Percentiles rank a stretch among this genome's conserved stretches.
Evolutionary conservation across 2,797 vertebrate genomes (phyloP).

Genomic region (Hemibagrus guttatus): DNA sequence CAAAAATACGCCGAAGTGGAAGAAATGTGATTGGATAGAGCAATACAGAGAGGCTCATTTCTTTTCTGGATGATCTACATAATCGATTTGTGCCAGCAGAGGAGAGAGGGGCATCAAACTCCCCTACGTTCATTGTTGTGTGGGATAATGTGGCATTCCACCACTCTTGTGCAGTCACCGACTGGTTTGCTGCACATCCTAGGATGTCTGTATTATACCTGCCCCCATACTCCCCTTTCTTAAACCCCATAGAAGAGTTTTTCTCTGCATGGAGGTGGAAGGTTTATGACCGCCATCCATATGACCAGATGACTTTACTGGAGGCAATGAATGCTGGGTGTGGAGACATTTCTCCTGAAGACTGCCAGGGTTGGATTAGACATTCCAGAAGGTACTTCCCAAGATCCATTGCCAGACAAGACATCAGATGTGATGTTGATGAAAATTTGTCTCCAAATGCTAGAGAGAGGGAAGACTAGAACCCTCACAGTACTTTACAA

Average conservation of each 20-base stretch:
- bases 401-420: too few relatives aligned
- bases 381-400: too few relatives aligned
- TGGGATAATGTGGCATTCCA: not conserved
- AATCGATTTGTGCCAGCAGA: too few relatives aligned
- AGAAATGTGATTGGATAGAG: too few relatives aligned
- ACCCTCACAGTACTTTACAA: too few relatives aligned
- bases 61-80: too few relatives aligned
- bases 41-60: too few relatives aligned
- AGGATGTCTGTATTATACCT: not conserved
- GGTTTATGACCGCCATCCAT: not conserved
- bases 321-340: not conserved
- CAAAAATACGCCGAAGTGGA: too few relatives aligned
- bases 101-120: not conserved
- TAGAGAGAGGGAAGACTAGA: too few relatives aligned
- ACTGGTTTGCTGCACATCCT: not conserved
- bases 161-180: not conserved
- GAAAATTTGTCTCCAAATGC: too few relatives aligned
- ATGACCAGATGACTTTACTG: not conserved
- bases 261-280: not conserved
- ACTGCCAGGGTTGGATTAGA: too few relatives aligned
- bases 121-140: not conserved
- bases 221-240: not conserved
- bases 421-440: too few relatives aligned
- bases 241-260: not conserved
- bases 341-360: not conserved